Base-by-base conservation (phyloP, 2,113 vertebrate genomes). In the Cyphomyrus plagiostoma region DNA sequence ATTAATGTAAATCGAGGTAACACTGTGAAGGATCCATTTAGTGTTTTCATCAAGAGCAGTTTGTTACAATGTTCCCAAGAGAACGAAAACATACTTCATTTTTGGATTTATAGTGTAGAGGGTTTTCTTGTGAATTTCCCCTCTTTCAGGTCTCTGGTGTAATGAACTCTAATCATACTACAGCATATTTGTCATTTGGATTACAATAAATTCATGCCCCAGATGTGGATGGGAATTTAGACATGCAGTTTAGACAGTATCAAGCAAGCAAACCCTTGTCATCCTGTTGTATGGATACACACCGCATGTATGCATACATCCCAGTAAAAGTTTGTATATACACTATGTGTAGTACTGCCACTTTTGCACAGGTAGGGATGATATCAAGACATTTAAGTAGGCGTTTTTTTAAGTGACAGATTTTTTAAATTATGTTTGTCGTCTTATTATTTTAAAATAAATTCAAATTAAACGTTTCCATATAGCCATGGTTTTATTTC, bases 371-470 rank as follows among this genome's bases (percentile, higher is more conserved):
- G 48, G 50, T 49, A 15, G 30, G 50, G 66, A 49, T n/a, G 88
- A 62, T 77, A 77, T 52, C 23, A 58, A 84, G 77, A 80, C 88
- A 89, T 83, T 42, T 45, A n/a, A 53, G 88, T 84, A 46, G 77
- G 82, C 56, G 26, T 89, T 45, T 50, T 56, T 89, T 89, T 84
- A 85, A 85, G 80, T 85, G 82, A 89, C 45, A 82, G 58, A 89
- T 84, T 48, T 84, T 86, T 48, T 35, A 7, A 84, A 89, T 84
- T 89, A 85, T 89, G 70, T 80, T 89, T 89, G 39, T 88, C 85
- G 50, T 89, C 52, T 48, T 77, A 39, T 30, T 77, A 49, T 89
- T 89, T 89, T 62, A 21, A 89, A 89, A 89, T 89, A 89, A 89
- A 89, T 52, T n/a, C 70, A 89, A 85, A n/a, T 89, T 30, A 46